Conservation (phyloP, 2,888 invertebrate species). For the Dryobota labecula region DNA sequence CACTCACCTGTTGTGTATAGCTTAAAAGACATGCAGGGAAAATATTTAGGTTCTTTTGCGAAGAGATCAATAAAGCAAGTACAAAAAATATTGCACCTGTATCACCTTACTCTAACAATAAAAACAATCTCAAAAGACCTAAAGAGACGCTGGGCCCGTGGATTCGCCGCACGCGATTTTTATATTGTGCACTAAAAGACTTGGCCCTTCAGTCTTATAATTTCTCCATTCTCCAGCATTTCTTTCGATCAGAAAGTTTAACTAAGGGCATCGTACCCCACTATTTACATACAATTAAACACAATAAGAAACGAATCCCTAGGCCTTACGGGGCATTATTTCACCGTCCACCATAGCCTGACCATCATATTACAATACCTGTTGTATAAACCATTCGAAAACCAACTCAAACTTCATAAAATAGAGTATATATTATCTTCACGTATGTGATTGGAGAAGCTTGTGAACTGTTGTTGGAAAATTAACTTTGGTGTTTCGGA, state of each 20-base stretch:
- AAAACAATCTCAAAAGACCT: too few species aligned
- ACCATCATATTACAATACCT: slow-evolving; percentile 61
- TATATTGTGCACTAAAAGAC: too few species aligned
- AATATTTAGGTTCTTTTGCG: too few species aligned
- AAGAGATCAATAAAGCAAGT: too few species aligned
- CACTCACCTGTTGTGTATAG: too few species aligned
- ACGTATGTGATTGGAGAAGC: slow-evolving; percentile 20
- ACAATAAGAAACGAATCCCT: slow-evolving; percentile 69
- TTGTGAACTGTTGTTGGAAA: slow-evolving; percentile 13
- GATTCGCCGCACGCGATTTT: too few species aligned
- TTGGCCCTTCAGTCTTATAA: too few species aligned
- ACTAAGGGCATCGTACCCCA: slow-evolving; percentile 54
- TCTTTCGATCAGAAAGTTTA: slow-evolving; percentile 57
- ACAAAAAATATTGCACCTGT: too few species aligned
- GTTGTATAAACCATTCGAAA: slow-evolving; percentile 18
- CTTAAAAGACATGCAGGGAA: too few species aligned
- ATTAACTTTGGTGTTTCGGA: background rate
- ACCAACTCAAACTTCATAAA: slow-evolving; percentile 12
- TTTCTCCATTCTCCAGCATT: slow-evolving; percentile 19
- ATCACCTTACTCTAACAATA: too few species aligned
- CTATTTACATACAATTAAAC: slow-evolving; percentile 69
- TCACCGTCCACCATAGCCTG: slow-evolving; percentile 61
- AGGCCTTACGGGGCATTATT: slow-evolving; percentile 66
- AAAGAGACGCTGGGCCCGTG: too few species aligned
- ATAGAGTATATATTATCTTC: slow-evolving; percentile 8